Base-by-base conservation (phyloP, 2,113 vertebrate genomes). In the Brachyhypopomus occidentalis region DNA sequence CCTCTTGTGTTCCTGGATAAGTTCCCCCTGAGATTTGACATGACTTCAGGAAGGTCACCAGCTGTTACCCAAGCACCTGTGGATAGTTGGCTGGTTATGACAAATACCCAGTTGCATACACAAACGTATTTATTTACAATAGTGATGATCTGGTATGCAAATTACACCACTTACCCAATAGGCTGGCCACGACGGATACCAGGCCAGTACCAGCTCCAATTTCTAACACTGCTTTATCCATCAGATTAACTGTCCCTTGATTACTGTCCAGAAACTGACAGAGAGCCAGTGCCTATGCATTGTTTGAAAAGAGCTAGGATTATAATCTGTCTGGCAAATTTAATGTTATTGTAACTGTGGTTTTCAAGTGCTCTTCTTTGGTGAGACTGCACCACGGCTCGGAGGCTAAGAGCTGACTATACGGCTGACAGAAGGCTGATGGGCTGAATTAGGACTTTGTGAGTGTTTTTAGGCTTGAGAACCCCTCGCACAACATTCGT, bases 171-270 rank as follows among this genome's bases (percentile, higher is more conserved):
- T 0, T 45, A 93, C 92, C 90, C 1, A 94, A 87, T 20, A 92
- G 86, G 0, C 88, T 52, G 19, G 84, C 78, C 34, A 92, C 87
- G 8, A 88, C 52, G 66, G 91, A 90, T 81, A 91, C 23, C 0
- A 98, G 92, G 36, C 96, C 96, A 20, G 96, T 95, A 86, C 96
- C 96, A 80, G 96, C 94, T 1, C 96, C 96, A 0, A 97, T 93
- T 92, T 97, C 96, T 86, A 98, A 86, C 30, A 96, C 88, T 1
- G 94, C 93, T 76, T 96, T 96, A 80, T 94, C 94, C 87, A 87
- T 88, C 55, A 97, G 92, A 87, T 86, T 92, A 78, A 95, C 34
- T 88, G 93, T 91, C 59, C 93, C 88, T 83, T 88, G 86, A 62
- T 97, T 94, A 79, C 92, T 93, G 77, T 97, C 96, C 83, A 97